Percentiles rank a stretch among this genome's conserved stretches.
Evolutionary conservation across 2,888 invertebrate species (phyloP).

Genomic region (Stenodera caucasica): DNA sequence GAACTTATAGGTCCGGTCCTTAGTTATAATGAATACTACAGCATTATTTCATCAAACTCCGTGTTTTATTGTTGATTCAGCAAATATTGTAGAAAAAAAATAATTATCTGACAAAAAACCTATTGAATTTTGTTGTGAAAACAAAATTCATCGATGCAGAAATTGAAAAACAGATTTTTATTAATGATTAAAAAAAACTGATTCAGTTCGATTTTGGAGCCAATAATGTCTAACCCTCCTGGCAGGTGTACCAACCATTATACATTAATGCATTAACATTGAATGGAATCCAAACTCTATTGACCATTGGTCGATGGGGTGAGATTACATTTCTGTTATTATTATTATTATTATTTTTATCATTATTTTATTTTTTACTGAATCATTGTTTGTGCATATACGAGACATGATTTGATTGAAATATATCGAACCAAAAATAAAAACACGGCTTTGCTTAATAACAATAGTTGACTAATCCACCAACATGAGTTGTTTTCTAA

Average conservation of each 20-base stretch:
- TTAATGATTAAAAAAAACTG: background rate
- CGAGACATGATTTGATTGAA: slow-evolving; percentile 52
- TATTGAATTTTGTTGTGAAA: too few relatives aligned
- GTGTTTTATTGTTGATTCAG: too few relatives aligned
- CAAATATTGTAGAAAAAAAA: too few relatives aligned
- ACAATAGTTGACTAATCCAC: background rate
- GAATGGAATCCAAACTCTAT: slow-evolving; percentile 53
- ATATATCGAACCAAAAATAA: slow-evolving; percentile 46
- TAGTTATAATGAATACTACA: too few relatives aligned
- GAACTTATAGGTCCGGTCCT: too few relatives aligned
- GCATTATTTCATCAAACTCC: too few relatives aligned
- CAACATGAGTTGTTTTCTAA: background rate
- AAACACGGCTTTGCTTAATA: background rate
- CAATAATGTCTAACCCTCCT: background rate
- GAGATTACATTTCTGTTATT: background rate
- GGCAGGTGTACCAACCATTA: slow-evolving; percentile 29
- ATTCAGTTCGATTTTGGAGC: background rate
- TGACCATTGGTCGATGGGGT: slow-evolving; percentile 47
- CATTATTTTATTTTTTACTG: slow-evolving; percentile 42
- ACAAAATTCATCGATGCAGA: too few relatives aligned
- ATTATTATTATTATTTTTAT: background rate
- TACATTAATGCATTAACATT: slow-evolving; percentile 49
- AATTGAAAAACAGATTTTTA: background rate
- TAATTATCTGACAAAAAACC: too few relatives aligned
- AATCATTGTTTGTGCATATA: slow-evolving; percentile 54